Percentiles rank a stretch among this genome's conserved stretches.
Conservation (phyloP, 2,113 vertebrate genomes). For the Campylomormyrus numenius region DNA sequence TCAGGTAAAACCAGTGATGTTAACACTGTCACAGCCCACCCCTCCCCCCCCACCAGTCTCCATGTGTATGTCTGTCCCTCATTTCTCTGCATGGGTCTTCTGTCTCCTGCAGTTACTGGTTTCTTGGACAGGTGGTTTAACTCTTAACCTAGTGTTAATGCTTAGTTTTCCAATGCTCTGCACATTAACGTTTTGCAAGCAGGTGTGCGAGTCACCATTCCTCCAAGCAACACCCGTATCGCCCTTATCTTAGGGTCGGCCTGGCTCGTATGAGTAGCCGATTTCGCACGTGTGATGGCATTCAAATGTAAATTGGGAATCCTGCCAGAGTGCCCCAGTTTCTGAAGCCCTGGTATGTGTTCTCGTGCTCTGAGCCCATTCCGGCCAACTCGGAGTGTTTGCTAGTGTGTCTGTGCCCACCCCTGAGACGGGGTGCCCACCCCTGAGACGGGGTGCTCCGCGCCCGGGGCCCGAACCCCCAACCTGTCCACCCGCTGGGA, state of each 20-base stretch:
- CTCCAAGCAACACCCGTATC: neutral
- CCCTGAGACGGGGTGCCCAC: neutral
- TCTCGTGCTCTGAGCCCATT: neutral
- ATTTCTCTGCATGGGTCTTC: slow-evolving; percentile 12
- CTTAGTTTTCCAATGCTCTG: neutral
- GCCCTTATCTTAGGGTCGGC: neutral
- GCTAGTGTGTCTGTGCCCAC: neutral
- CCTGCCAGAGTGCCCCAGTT: neutral
- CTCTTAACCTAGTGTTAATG: neutral
- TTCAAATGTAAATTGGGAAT: neutral
- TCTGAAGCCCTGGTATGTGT: neutral
- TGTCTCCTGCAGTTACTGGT: neutral
- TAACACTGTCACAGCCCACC: neutral
- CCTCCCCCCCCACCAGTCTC: neutral
- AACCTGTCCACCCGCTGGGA: slow-evolving; percentile 24
- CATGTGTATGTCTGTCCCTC: neutral
- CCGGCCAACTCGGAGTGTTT: neutral
- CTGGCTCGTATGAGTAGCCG: neutral
- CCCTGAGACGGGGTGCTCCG: neutral
- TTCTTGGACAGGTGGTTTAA: neutral
- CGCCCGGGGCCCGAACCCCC: neutral
- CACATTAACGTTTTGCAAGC: neutral
- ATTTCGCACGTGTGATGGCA: neutral
- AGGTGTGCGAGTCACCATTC: neutral
- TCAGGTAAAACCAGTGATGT: slow-evolving; percentile 69